These are phyloP conservation scores for Oryzias melastigma DNA, from an alignment of 2,113 vertebrate species.

Conservation along the genomic window DNA sequence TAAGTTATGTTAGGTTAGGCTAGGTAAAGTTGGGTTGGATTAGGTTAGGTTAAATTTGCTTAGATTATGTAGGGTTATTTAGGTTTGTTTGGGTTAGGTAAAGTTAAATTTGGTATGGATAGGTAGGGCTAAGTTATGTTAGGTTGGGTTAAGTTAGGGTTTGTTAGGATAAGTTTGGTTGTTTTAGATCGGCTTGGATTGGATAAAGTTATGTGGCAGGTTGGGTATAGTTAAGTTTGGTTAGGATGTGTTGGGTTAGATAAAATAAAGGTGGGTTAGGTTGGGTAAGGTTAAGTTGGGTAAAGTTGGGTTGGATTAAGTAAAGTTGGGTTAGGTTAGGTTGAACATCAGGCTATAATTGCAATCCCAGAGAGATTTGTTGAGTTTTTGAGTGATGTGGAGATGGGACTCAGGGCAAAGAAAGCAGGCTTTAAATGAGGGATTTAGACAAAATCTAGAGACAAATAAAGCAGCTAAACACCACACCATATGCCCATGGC, in stretches of 20 bases:
- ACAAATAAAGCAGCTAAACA: constrained; percentile 30
- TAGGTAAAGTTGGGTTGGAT: background rate
- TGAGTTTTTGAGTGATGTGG: too few species aligned
- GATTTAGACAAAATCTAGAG: constrained; percentile 63
- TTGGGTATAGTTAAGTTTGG: background rate
- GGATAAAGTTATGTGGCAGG: too few species aligned
- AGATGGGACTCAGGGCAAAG: constrained; percentile 2
- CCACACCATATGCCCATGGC: constrained; percentile 52
- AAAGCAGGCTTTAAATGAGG: constrained; percentile 29
- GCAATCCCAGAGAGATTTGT: too few species aligned
- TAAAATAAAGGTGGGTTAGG: background rate
- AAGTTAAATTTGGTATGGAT: background rate
- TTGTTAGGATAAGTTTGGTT: background rate
- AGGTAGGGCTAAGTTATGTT: background rate
- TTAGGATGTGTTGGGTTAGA: background rate
- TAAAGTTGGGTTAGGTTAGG: background rate
- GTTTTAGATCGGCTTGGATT: too few species aligned
- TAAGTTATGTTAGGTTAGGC: background rate
- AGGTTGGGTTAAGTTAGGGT: background rate
- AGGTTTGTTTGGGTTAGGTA: background rate
- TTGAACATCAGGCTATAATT: background rate
- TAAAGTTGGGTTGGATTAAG: background rate
- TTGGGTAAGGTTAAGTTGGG: background rate
- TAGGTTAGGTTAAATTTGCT: background rate
- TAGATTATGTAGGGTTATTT: background rate